Evolutionary conservation across 2,888 invertebrate genomes (phyloP), one percentile per base, ranked within the genome.

Genomic region (Sphaerophoria rueppellii): DNA sequence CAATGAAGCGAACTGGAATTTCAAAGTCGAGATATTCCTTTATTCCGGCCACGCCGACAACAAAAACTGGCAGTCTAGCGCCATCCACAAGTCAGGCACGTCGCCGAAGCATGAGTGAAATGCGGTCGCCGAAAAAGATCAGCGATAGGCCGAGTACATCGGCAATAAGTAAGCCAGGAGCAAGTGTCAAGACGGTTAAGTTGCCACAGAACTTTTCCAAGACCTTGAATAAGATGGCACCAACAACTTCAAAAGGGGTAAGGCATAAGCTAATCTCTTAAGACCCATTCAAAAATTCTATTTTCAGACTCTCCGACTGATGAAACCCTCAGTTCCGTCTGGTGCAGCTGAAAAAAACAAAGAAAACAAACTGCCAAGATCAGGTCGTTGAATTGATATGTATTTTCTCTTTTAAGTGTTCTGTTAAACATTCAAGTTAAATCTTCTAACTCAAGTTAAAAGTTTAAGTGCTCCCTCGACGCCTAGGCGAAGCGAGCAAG

Each of bases 41-140:
- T 74, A 57, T 88, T 12, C 82, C 88, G 7, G 80, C 86, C 9
- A 88, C 89, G 11, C 88, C 89, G 4, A 88, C 83, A 52, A 48
- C 80, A 12, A 86, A 87, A 11, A 86, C 87, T 14, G 67, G 87
- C 0, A 86, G 6, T 35, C 14, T 82, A 0, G 60, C 61, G 4
- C 34, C 87, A 2, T 61, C 85, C 16, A 63, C 87, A n/a, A 60
- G n/a, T 55, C 81, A 76, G 37, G 61, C 54, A 16, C 72, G 81
- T 4, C 76, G 85, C 34, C 72, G 85, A 11, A 77, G 81, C 2
- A 80, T 85, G 54, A 76, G 43, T 11, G 85, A 85, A 40, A 65
- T 85, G 73, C 54, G 85, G 11, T 85, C 85, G 35, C 85, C 85
- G 0, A 85, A 77, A 11, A 85, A 81, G 40, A 12, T 73, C 0